Base-by-base conservation (phyloP, 92 coral and sea anemone genomes). In the Bergia sp. region DNA sequence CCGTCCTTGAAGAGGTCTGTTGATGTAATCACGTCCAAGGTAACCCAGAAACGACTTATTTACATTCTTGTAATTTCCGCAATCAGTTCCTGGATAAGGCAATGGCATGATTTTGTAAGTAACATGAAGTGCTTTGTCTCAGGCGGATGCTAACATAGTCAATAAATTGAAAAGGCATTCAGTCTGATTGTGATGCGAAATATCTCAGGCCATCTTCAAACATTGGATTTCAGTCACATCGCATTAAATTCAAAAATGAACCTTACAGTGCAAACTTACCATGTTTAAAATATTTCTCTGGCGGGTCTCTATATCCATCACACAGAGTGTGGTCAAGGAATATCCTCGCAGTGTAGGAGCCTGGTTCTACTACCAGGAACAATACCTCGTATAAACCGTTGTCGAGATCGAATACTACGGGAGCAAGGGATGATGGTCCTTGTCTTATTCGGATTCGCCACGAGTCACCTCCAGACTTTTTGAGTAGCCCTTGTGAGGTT, bases 391-490 rank as follows among this genome's bases (percentile, higher is more conserved):
- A 96, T 45, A 91, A 67, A 40, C 98, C 98, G 74, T 94, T 91
- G 45, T 90, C 83, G 65, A 88, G 95, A 74, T 96, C 98, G 80
- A 93, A 91, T 21, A 96, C 91, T 37, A 93, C 86, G 16, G 98
- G 95, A 76, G 92, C 94, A 71, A 96, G 92, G 82, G 96, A 94
- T 85, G 96, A 89, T 77, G 98, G 98, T 38, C 98, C 98, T 92
- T 92, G 94, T 67, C 95, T 93, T n/a, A 96, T 85, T 80, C 90
- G 87, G 2, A 96, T 90, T 82, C 94, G 86, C 98, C 98, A 96
- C 8, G 96, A 91, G 86, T 94, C 98, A 1, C 98, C 98, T 50
- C 98, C 98, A 79, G 82, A 80, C 29, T 69, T 89, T 86, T 96
- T 96, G 55, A 16, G 49, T 3, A 73, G 37, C 21, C 96, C 96